Evolutionary conservation across 2,888 invertebrate genomes (phyloP), one percentile per base, ranked within the genome.

Genomic region (Diarsia rubi): DNA sequence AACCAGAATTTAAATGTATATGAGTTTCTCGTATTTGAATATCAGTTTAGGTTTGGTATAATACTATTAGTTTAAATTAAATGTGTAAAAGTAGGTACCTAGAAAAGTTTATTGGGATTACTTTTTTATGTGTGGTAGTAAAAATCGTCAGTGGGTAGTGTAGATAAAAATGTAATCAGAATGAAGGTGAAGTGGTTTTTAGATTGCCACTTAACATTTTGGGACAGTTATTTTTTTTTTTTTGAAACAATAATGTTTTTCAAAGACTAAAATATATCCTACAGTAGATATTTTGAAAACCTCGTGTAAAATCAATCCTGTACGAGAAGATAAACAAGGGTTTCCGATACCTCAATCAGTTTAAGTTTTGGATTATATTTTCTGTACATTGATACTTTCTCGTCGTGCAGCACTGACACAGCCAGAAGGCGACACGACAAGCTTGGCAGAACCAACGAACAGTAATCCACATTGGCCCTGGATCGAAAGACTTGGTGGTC

Each of bases 1-100:
- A 63, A 64, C 12, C 31, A 19, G 12, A 68, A 65, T 81, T 79
- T 45, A 24, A 71, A 57, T 37, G 57, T 60, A 45, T 62, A 21
- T 27, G 12, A 70, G 42, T 57, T 44, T 45, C 0, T 47, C 44
- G 57, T 69, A 19, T 69, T 59, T 59, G 47, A 44, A 70, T 64
- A 47, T 62, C 47, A 65, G 52, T 73, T 49, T 12, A 12, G 37
- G 24, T 73, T 49, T 14, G 11, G 27, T 21, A 31, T 67, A 44
- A 76, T 69, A 44, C 16, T n/a, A 62, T 8, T 62, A 62, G 42
- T 62, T 62, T n/a, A 2, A 42, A 62, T 62, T n/a, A 42, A 42
- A 62, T 42, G 16, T 24, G n/a, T n/a, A 3, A 12, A 42, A 19
- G 3, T 42, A 42, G 27, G 16, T n/a, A 59, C 9, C 9, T 16